These are phyloP conservation scores for Neopelma chrysocephalum DNA, from an alignment of 2,797 vertebrate genomes.

Conservation along the genomic window DNA sequence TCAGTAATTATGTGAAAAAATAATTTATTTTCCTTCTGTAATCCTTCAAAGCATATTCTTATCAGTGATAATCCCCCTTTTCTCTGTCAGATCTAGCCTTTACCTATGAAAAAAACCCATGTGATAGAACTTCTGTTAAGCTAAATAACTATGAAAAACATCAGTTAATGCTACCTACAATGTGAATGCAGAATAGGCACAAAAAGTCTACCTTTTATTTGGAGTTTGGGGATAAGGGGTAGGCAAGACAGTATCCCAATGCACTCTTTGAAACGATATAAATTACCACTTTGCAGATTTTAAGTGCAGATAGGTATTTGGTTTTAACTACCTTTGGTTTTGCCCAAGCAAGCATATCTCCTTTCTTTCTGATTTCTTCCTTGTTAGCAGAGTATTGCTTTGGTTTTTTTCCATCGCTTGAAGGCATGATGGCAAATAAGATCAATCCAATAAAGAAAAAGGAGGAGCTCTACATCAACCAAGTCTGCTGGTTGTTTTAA, in stretches of 20 bases:
- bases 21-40: background rate
- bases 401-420: background rate
- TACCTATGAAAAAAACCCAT: background rate
- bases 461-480: background rate
- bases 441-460: background rate
- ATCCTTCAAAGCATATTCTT: background rate
- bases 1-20: background rate
- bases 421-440: background rate
- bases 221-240: fast-evolving
- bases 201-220: background rate
- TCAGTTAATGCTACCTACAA: background rate
- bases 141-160: background rate
- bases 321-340: background rate
- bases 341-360: fast-evolving
- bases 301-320: background rate
- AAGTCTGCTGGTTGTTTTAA: background rate
- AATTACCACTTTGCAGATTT: background rate
- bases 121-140: background rate
- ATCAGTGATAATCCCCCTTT: background rate
- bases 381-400: background rate
- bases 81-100: background rate
- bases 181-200: background rate
- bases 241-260: background rate
- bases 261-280: background rate
- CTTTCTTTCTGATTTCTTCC: background rate